Conservation (phyloP, 2,113 vertebrate genomes). For the Daboia siamensis region DNA sequence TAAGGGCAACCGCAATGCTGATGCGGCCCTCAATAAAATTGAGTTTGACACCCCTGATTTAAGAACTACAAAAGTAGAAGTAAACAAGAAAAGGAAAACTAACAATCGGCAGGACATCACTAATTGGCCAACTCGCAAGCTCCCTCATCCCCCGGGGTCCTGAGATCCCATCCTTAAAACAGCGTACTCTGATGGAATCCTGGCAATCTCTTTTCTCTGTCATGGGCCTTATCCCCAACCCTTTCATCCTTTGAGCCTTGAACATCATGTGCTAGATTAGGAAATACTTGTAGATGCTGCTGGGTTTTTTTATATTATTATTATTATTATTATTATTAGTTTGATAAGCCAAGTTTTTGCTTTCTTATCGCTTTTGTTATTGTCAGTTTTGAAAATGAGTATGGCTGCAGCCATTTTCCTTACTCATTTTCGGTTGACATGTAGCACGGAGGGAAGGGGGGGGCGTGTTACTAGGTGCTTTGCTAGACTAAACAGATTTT, state of each 20-base stretch:
- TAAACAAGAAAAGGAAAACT: not conserved
- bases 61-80: not conserved
- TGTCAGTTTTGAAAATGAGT: no score
- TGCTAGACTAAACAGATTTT: no score
- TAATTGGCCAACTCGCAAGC: not conserved
- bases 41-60: no score
- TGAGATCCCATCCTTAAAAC: not conserved
- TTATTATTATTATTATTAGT: not conserved
- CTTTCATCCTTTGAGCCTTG: not conserved
- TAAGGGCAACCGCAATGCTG: no score
- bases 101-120: not conserved
- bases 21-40: no score
- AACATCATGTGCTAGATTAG: not conserved
- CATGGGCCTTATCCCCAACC: not conserved
- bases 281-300: not conserved
- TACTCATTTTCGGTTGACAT: no score
- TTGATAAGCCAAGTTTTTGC: not conserved
- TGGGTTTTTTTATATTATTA: not conserved
- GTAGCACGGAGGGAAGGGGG: no score
- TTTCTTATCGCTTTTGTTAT: not conserved
- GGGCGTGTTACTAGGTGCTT: no score
- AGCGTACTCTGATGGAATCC: not conserved
- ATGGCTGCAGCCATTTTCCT: no score
- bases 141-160: not conserved
- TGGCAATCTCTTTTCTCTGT: not conserved